A percentile compares a stretch with the other conserved stretches of the same genome.
Conservation (phyloP, 2,113 vertebrate species). For the Catharus bicknelli region DNA sequence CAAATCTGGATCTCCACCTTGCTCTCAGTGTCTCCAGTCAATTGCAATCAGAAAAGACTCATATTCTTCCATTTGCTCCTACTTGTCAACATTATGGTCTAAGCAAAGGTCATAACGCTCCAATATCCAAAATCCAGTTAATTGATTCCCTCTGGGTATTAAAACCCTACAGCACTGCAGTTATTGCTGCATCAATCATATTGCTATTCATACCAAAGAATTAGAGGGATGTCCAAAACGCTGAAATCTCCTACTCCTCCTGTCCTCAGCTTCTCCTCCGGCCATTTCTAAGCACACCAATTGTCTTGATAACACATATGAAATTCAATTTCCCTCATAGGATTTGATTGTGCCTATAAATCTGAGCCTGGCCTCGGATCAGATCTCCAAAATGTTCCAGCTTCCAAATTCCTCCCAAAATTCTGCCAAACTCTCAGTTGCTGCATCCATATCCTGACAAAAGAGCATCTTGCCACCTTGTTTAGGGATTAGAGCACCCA, state of each 20-base stretch:
- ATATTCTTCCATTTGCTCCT: slow-evolving; percentile 8
- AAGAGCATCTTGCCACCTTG: background rate
- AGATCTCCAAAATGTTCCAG: background rate
- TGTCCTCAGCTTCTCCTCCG: slow-evolving; percentile 1
- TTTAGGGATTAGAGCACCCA: background rate
- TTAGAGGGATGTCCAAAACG: slow-evolving; percentile 46
- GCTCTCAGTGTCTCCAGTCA: background rate
- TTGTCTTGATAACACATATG: slow-evolving; percentile 50
- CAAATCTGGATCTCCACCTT: slow-evolving; percentile 4
- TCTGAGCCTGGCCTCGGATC: slow-evolving; percentile 12
- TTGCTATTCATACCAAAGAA: slow-evolving; percentile 52
- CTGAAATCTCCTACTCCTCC: slow-evolving; percentile 22
- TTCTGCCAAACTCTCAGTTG: background rate
- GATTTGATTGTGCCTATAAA: slow-evolving; percentile 55
- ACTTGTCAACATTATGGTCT: slow-evolving; percentile 19
- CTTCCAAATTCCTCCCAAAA: background rate
- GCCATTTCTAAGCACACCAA: slow-evolving; percentile 38
- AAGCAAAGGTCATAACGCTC: slow-evolving; percentile 49
- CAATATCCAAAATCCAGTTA: slow-evolving; percentile 65
- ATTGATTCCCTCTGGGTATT: slow-evolving; percentile 64
- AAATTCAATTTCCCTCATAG: slow-evolving; percentile 45
- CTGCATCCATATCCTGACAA: background rate
- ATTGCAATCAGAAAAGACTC: background rate
- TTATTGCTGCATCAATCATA: slow-evolving; percentile 68
- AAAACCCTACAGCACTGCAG: slow-evolving; percentile 30